phyloP scores from a whole-genome alignment of 2,797 vertebrate species.

The Xiphorhynchus erythropygius region DNA sequence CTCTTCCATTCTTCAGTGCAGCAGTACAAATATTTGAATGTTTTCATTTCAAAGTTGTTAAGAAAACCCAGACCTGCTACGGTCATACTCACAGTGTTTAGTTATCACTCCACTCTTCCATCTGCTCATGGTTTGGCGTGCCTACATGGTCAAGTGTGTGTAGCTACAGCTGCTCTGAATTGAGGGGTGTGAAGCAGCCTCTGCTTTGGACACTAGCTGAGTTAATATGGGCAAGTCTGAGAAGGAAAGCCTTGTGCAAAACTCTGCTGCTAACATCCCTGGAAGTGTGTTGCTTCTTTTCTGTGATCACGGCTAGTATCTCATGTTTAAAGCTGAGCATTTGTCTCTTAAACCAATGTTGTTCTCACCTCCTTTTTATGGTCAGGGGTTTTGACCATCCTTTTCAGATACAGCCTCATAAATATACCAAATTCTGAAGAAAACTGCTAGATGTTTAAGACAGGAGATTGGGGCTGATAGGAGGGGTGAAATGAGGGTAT shows the following conservation, averaged over 20 bases:
- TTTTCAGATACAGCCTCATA: background rate
- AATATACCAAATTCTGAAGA: background rate
- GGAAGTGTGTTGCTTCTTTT: background rate
- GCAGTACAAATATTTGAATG: background rate
- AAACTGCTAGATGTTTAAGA: background rate
- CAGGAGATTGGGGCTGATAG: background rate
- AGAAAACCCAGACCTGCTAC: background rate
- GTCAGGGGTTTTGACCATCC: background rate
- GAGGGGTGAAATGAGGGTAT: background rate
- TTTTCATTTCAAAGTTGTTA: background rate
- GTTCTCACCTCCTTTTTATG: background rate
- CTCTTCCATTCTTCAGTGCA: background rate
- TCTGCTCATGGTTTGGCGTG: background rate
- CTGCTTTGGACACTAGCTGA: background rate
- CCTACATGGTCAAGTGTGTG: rapidly evolving
- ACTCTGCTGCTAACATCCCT: background rate
- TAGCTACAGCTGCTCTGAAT: background rate
- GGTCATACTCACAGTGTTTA: background rate
- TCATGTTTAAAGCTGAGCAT: background rate
- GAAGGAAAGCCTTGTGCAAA: background rate
- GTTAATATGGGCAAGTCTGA: background rate
- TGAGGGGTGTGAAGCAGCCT: background rate
- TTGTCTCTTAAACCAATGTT: background rate
- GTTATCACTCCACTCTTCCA: background rate
- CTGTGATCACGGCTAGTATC: background rate